Conservation (phyloP, 2,113 vertebrate genomes). For the Colaptes auratus region DNA sequence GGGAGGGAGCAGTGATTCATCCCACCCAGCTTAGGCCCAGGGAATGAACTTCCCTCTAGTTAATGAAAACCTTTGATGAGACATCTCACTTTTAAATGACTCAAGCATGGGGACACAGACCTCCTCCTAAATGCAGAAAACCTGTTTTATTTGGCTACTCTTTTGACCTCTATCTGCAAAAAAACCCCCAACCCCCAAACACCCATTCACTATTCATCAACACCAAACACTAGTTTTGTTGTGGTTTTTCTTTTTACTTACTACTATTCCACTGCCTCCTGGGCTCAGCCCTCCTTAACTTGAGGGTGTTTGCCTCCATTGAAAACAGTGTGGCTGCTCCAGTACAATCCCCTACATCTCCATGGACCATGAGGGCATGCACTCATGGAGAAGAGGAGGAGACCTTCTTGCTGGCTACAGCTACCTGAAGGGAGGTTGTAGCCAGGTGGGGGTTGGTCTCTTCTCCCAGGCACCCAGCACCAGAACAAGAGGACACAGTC, state of each 20-base stretch:
- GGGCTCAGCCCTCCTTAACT: background rate
- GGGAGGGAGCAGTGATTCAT: constrained; percentile 37
- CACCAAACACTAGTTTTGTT: background rate
- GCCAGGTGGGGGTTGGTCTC: no score
- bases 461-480: no score
- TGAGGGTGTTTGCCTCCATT: background rate
- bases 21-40: background rate
- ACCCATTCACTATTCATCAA: background rate
- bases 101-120: constrained; percentile 36
- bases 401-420: no score
- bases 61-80: constrained; percentile 36
- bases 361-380: fast-evolving
- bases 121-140: constrained; percentile 24
- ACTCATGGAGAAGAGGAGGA: background rate
- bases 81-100: constrained; percentile 19
- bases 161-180: background rate
- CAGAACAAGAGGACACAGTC: no score
- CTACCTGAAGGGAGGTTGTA: no score
- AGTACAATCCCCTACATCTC: background rate
- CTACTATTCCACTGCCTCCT: background rate
- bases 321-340: background rate
- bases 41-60: background rate
- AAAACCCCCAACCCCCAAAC: background rate
- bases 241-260: background rate
- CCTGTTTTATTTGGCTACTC: background rate